Base-by-base conservation (phyloP, 2,797 vertebrate species). In the Anguilla anguilla region DNA sequence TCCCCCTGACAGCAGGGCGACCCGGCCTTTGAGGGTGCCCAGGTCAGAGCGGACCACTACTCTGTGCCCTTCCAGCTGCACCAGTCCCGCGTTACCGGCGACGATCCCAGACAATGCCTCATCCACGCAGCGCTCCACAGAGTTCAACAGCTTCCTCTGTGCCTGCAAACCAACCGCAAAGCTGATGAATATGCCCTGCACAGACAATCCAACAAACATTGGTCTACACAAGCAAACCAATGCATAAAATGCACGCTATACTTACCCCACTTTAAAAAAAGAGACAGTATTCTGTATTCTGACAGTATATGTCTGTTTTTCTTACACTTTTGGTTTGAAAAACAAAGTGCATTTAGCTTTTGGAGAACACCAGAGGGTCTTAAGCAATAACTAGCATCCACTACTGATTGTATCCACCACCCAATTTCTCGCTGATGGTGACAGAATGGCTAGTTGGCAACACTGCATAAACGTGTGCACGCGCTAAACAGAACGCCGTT, bases 1-100 rank as follows among this genome's bases (percentile, higher is more conserved):
- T 0, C 98, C 98, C 0, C 98, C 98, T 0, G 98, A 98, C 6
- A 99, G 90, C 89, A 99, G 91, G 0, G 96, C 98, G 91, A 99
- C 98, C 9, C 91, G 96, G 13, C 97, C 98, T 59, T 84, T 95
- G 43, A 99, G 89, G 81, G 88, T 90, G 3, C 90, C 89, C 88
- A 98, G 90, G 89, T 99, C 98, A 0, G 96, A 93, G 0, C 97
- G 96, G 0, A 99, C 92, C 86, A 96, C 95, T 0, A 98, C 97
- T 0, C 97, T 96, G 94, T 98, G 97, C 2, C 97, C 98, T 89
- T 88, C 92, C 19, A 99, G 93, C 10, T 98, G 93, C 88, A 93
- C 92, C 0, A 99, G 95, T 10, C 91, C 90, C 0, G 88, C 89
- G 84, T 69, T 91, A 87, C 87, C 95, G 96, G 96, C 93, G 88